A percentile compares a stretch with the other conserved stretches of the same genome.
phyloP scores from a whole-genome alignment of 2,888 invertebrate genomes.

The Frankliniella intonsa region DNA sequence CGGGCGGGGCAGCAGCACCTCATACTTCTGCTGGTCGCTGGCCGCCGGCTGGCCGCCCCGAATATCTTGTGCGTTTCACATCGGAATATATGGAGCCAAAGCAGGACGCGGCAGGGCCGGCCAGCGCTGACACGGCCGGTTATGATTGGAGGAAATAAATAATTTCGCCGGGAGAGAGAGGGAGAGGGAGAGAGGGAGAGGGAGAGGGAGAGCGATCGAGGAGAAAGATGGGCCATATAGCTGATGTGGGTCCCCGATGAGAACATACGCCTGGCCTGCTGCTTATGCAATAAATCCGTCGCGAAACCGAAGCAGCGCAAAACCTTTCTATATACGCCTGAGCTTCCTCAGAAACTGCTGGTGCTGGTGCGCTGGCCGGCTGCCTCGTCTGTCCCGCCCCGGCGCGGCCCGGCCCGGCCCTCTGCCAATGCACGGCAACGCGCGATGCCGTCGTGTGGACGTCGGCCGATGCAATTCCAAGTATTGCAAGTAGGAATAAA shows the following conservation, averaged over 20 bases:
- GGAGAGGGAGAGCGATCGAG: slow-evolving; percentile 28
- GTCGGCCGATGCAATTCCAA: slow-evolving; percentile 13
- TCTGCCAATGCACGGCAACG: too few relatives aligned
- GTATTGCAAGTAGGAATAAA: slow-evolving; percentile 23
- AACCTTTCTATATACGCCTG: not conserved
- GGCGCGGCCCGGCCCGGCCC: not conserved
- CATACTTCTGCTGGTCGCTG: not conserved
- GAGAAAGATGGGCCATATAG: not conserved
- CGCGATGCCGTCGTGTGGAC: not conserved
- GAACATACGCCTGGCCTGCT: not conserved
- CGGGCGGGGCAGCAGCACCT: too few relatives aligned
- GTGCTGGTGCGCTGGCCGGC: not conserved
- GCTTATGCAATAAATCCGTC: not conserved
- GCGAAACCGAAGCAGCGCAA: not conserved
- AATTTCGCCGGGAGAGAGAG: not conserved
- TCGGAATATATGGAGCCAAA: not conserved
- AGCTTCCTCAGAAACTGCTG: not conserved
- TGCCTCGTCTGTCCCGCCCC: not conserved
- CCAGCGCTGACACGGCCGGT: not conserved
- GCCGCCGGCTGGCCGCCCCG: not conserved
- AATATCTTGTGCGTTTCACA: not conserved
- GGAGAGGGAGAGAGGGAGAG: not conserved
- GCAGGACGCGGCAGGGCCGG: not conserved
- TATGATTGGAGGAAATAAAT: not conserved
- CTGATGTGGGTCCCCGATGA: too few relatives aligned